Conservation (phyloP, 2,888 invertebrate species). For the Allolobophora icterica region DNA sequence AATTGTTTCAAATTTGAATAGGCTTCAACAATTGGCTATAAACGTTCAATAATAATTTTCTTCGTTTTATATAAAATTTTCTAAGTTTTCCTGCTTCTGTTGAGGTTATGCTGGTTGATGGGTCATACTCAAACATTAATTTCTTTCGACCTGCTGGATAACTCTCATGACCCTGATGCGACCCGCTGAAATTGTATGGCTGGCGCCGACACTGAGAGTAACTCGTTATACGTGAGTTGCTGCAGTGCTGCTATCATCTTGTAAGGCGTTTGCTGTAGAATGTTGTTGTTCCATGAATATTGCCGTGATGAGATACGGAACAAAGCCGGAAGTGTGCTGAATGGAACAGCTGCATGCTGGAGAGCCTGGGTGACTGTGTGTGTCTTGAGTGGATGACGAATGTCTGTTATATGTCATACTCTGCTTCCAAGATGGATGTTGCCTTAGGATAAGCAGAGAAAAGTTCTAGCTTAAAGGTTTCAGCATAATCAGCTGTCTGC, state of each 20-base stretch:
- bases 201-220: no score
- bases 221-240: neutral
- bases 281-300: neutral
- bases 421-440: neutral
- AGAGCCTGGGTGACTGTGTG: neutral
- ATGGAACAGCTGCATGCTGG: neutral
- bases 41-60: no score
- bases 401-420: neutral
- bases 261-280: neutral
- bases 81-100: no score
- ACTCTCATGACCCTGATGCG: no score
- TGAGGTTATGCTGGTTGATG: no score
- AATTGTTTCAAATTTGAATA: no score
- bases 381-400: neutral
- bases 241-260: neutral
- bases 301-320: neutral
- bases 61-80: no score
- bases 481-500: neutral
- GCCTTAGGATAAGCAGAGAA: neutral
- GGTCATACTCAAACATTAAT: no score
- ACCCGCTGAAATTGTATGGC: no score
- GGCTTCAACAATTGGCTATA: no score
- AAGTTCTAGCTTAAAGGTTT: neutral
- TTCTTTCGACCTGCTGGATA: no score
- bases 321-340: constrained; percentile 5